phyloP scores from a whole-genome alignment of 2,888 invertebrate species.

The Standfussiana lucernea region DNA sequence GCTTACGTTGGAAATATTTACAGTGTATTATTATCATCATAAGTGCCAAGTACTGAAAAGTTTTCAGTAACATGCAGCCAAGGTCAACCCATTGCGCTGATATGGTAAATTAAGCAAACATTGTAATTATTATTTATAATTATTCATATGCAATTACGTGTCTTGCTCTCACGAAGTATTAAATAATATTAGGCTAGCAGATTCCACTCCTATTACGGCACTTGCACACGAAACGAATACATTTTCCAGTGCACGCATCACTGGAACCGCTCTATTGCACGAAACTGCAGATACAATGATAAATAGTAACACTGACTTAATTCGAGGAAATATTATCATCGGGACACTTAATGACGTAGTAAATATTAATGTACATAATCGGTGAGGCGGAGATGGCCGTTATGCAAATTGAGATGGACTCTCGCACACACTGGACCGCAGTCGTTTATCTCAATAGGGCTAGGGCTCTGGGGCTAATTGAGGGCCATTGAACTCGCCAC shows the following conservation, averaged over 20 bases:
- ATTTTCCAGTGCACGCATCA: constrained; percentile 72
- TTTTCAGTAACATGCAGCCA: constrained; percentile 8
- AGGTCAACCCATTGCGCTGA: constrained; percentile 22
- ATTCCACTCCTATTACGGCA: constrained; percentile 62
- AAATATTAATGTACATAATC: constrained; percentile 82
- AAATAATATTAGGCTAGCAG: constrained; percentile 73
- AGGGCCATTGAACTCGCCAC: constrained; percentile 80
- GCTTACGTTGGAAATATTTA: background rate
- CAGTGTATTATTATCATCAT: constrained; percentile 3
- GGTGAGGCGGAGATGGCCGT: constrained; percentile 77
- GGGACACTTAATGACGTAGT: constrained; percentile 75
- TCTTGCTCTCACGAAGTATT: constrained; percentile 68
- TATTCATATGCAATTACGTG: constrained; percentile 58
- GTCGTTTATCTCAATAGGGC: constrained; percentile 83
- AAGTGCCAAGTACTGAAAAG: background rate
- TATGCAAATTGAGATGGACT: constrained; percentile 82
- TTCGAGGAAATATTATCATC: constrained; percentile 74
- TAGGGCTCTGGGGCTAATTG: constrained; percentile 83
- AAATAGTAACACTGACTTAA: constrained; percentile 62
- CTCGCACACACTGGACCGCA: constrained; percentile 71
- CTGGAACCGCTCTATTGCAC: constrained; percentile 55
- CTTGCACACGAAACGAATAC: constrained; percentile 66
- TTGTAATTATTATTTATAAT: too few relatives aligned
- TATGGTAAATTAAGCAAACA: constrained; percentile 24
- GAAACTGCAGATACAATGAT: constrained; percentile 48